Conservation (phyloP, 2,797 vertebrate genomes). For the Oreochromis grahami region DNA sequence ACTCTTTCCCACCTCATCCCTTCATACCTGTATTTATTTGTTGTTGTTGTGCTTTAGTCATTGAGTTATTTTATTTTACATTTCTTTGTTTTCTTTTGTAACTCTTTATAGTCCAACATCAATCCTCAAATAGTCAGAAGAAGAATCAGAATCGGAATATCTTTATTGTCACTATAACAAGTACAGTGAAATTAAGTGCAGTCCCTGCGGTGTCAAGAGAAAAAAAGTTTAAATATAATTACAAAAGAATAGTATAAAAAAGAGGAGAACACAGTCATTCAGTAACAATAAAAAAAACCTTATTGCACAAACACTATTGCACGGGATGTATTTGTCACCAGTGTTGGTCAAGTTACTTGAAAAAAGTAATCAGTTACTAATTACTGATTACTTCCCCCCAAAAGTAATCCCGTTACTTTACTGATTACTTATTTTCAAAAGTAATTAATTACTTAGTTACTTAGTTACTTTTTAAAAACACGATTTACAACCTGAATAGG, state of each 20-base stretch:
- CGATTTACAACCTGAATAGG: too few species aligned
- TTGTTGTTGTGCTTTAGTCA: background rate
- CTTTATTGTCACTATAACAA: background rate
- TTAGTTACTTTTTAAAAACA: too few species aligned
- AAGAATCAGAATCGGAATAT: background rate
- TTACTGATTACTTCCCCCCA: too few species aligned
- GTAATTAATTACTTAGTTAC: too few species aligned
- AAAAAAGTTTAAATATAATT: background rate
- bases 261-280: background rate
- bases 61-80: background rate
- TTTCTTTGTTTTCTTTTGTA: background rate
- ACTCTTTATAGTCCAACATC: background rate
- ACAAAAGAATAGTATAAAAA: background rate
- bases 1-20: background rate
- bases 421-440: too few species aligned
- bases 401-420: too few species aligned
- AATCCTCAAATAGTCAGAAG: background rate
- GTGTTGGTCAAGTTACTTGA: too few species aligned
- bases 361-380: too few species aligned
- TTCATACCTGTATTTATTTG: background rate
- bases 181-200: background rate
- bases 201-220: background rate
- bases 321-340: background rate
- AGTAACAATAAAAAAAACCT: background rate
- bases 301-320: background rate